Conservation (phyloP, 2,797 vertebrate genomes). For the Smutsia gigantea region DNA sequence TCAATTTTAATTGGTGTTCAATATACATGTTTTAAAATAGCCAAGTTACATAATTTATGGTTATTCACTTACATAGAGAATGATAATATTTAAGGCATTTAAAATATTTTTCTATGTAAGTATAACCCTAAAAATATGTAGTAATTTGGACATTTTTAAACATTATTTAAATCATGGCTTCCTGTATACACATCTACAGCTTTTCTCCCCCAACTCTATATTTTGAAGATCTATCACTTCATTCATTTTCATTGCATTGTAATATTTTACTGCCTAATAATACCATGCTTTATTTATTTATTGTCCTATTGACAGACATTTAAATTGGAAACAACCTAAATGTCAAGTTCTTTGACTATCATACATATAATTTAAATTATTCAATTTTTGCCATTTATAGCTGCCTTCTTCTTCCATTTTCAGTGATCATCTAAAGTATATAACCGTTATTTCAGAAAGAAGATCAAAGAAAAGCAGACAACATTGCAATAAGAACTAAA, state of each 20-base stretch:
- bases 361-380: not conserved
- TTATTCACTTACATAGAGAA: not conserved
- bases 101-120: not conserved
- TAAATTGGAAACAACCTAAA: not conserved
- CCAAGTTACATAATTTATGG: not conserved
- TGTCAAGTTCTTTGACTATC: not conserved
- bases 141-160: not conserved
- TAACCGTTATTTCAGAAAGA: conserved; percentile 26
- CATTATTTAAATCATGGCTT: not conserved
- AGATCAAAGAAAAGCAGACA: conserved; percentile 5
- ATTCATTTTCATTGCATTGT: conserved; percentile 17
- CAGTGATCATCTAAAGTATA: not conserved
- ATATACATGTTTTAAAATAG: not conserved
- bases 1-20: not conserved
- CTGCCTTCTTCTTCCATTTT: not conserved
- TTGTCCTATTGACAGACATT: not conserved
- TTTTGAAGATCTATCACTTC: not conserved
- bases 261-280: not conserved
- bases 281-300: not conserved
- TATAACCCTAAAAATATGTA: not conserved
- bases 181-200: not conserved
- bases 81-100: not conserved
- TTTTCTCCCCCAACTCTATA: not conserved
- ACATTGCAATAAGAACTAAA: not conserved
- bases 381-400: not conserved